Evolutionary conservation across 2,888 invertebrate genomes (phyloP).

Genomic region (Crepidodera aurea): DNA sequence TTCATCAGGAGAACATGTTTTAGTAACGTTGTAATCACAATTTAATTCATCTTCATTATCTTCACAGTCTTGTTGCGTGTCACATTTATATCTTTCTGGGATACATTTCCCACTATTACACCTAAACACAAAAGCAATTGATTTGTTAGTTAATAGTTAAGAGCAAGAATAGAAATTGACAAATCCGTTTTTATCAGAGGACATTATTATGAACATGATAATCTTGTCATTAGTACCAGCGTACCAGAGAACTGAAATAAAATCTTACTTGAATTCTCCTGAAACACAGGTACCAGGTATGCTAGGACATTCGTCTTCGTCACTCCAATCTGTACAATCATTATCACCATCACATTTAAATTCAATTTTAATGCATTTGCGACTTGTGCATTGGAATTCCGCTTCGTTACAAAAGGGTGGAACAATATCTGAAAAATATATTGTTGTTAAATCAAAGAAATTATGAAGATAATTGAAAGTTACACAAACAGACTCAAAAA

Average conservation of each 20-base stretch:
- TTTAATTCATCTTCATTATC: constrained; percentile 80
- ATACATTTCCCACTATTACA: constrained; percentile 82
- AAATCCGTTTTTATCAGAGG: too few species aligned
- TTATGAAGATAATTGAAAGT: too few species aligned
- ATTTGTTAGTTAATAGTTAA: too few species aligned
- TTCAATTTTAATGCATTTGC: constrained; percentile 76
- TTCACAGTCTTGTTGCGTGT: constrained; percentile 81
- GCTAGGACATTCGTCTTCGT: constrained; percentile 80
- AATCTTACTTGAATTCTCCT: constrained; percentile 76
- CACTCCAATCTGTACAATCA: constrained; percentile 88
- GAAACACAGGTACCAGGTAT: constrained; percentile 70
- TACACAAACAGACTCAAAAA: too few species aligned
- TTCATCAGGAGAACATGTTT: constrained; percentile 77
- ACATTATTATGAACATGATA: too few species aligned
- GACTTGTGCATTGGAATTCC: constrained; percentile 78
- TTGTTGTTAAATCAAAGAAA: too few species aligned
- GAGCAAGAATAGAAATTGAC: too few species aligned
- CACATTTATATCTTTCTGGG: constrained; percentile 79
- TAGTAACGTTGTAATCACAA: constrained; percentile 64
- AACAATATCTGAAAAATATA: constrained; percentile 57
- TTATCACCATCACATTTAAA: constrained; percentile 87
- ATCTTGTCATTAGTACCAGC: too few species aligned
- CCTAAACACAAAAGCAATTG: too few species aligned
- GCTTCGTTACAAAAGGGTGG: constrained; percentile 74
- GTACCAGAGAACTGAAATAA: too few species aligned